A percentile compares a stretch with the other conserved stretches of the same genome.
Conservation (phyloP, 2,113 vertebrate genomes). For the Otolemur garnettii region DNA sequence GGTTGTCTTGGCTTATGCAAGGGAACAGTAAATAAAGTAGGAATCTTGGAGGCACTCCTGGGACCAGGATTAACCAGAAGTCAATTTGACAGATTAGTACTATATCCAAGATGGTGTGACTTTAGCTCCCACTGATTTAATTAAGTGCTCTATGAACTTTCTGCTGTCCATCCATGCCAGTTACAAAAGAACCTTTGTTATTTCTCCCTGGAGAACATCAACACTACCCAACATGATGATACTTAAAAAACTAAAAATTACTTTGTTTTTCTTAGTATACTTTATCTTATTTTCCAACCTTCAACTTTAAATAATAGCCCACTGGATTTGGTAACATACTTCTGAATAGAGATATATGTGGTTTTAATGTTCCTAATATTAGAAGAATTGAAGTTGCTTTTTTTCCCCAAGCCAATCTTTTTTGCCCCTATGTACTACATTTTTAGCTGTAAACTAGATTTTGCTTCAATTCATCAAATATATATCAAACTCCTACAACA, state of each 20-base stretch:
- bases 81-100: no score
- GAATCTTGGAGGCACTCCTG: no score
- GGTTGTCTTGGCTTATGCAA: no score
- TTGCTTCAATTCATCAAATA: conserved; percentile 1
- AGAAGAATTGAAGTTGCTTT: conserved; percentile 15
- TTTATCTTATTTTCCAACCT: background rate
- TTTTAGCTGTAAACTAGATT: conserved; percentile 12
- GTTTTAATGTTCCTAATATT: background rate
- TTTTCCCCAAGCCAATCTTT: background rate
- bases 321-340: background rate
- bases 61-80: no score
- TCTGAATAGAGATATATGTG: background rate
- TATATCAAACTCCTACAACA: background rate
- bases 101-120: no score
- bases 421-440: background rate
- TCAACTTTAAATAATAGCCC: background rate
- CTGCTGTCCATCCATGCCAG: background rate
- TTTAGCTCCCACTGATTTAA: background rate
- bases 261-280: background rate
- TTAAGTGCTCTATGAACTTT: background rate
- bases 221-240: background rate
- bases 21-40: no score
- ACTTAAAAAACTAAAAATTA: conserved; percentile 39
- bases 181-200: background rate
- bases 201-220: background rate